A percentile compares a stretch with the other conserved stretches of the same genome.
These are phyloP conservation scores for Torymus aiolomorphi DNA, from an alignment of 2,888 invertebrate species.

Conservation along the genomic window DNA sequence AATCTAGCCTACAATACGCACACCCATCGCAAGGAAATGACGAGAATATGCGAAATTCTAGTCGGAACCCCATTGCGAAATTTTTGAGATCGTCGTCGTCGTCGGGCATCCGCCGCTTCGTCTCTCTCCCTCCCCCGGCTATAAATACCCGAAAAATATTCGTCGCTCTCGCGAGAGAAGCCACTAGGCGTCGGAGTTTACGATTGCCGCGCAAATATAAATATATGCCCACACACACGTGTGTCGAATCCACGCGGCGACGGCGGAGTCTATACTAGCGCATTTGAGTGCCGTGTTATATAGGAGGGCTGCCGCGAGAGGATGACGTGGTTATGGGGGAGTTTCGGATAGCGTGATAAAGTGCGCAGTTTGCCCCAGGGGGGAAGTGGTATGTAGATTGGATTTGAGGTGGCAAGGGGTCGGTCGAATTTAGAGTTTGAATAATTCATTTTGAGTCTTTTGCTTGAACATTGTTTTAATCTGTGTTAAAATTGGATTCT, in stretches of 20 bases:
- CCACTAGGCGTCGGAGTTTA: neutral
- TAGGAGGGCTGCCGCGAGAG: neutral
- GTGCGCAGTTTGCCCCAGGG: too few species aligned
- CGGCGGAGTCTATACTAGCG: neutral
- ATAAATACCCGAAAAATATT: slow-evolving; percentile 37
- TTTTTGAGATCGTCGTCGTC: too few species aligned
- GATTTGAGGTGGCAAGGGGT: too few species aligned
- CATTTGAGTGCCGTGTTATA: neutral
- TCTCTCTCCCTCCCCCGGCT: neutral
- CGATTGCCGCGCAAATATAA: slow-evolving; percentile 38
- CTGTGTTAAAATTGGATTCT: neutral
- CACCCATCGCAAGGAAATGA: neutral
- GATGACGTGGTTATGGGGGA: slow-evolving; percentile 18
- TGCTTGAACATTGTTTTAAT: too few species aligned
- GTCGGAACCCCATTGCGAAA: too few species aligned
- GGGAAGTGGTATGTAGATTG: too few species aligned
- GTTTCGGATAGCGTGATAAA: neutral
- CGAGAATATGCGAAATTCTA: neutral
- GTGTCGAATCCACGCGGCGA: neutral
- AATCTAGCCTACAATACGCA: too few species aligned
- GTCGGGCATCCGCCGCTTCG: too few species aligned
- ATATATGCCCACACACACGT: neutral
- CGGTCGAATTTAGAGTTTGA: too few species aligned
- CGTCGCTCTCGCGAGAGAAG: neutral
- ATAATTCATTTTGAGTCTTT: too few species aligned